These are phyloP conservation scores for Coenonympha arcania DNA, from an alignment of 2,888 invertebrate species.

Conservation along the genomic window DNA sequence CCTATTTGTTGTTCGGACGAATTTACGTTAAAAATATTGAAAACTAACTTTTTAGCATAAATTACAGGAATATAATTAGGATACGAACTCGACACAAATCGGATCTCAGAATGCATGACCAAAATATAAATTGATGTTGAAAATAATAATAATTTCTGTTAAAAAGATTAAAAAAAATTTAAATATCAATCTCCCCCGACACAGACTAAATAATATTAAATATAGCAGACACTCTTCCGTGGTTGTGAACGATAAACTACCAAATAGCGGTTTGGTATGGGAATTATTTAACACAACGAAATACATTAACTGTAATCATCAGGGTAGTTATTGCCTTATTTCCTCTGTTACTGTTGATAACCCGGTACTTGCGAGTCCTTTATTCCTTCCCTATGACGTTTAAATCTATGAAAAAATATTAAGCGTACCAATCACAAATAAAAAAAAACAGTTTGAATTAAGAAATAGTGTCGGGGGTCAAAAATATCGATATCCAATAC, in stretches of 20 bases:
- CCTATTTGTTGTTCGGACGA: constrained; percentile 10
- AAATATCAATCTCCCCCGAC: neutral
- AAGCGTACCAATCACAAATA: too few species aligned
- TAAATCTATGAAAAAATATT: too few species aligned
- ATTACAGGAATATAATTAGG: constrained; percentile 14
- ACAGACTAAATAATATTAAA: neutral
- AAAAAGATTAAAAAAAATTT: neutral
- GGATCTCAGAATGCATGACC: constrained; percentile 15
- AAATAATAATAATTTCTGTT: neutral
- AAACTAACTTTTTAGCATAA: constrained; percentile 20
- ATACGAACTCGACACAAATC: constrained; percentile 18
- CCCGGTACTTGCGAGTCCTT: neutral
- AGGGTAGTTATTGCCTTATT: neutral
- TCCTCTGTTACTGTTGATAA: neutral
- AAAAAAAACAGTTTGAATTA: too few species aligned
- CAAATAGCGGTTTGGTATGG: neutral
- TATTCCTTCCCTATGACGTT: neutral
- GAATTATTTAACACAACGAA: neutral
- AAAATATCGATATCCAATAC: too few species aligned
- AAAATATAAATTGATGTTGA: neutral
- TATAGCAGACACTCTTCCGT: neutral
- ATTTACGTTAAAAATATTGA: constrained; percentile 16
- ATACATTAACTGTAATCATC: neutral
- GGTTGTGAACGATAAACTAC: neutral
- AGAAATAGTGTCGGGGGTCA: neutral